Evolutionary conservation across 1,140 invertebrate genomes (phyloP).

Genomic region (Propsilocerus akamusi): DNA sequence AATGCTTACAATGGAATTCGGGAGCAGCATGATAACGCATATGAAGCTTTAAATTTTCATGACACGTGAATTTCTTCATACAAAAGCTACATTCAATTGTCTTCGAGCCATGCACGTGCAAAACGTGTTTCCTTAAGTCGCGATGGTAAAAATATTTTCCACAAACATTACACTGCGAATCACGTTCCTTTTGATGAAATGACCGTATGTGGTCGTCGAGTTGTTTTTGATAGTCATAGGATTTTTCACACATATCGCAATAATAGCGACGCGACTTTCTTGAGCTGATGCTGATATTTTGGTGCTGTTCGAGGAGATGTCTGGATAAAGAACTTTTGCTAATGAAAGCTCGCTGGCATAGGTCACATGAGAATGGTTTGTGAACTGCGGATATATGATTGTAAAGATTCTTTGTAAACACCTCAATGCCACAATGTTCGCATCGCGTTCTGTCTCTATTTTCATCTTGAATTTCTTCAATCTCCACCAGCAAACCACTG

Average conservation of each 20-base stretch:
- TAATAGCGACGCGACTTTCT: too few species aligned
- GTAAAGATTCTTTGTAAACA: too few species aligned
- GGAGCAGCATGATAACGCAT: neutral
- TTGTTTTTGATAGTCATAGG: neutral
- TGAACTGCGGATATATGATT: too few species aligned
- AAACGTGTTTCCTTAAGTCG: neutral
- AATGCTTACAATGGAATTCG: neutral
- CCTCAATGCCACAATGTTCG: too few species aligned
- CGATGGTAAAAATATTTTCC: neutral
- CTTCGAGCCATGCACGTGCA: neutral
- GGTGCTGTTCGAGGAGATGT: too few species aligned
- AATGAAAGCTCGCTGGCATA: too few species aligned
- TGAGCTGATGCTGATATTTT: too few species aligned
- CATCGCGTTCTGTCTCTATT: too few species aligned
- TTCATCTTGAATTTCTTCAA: too few species aligned
- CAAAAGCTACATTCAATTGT: neutral
- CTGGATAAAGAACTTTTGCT: too few species aligned
- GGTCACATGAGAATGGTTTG: too few species aligned
- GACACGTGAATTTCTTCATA: neutral
- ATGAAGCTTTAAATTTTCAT: neutral
- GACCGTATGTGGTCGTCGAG: neutral
- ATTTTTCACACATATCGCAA: neutral
- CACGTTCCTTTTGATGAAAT: neutral
- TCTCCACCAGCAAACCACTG: too few species aligned
- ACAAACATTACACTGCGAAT: neutral